Evolutionary conservation across 2,797 vertebrate species (phyloP).

Genomic region (Champsocephalus esox): DNA sequence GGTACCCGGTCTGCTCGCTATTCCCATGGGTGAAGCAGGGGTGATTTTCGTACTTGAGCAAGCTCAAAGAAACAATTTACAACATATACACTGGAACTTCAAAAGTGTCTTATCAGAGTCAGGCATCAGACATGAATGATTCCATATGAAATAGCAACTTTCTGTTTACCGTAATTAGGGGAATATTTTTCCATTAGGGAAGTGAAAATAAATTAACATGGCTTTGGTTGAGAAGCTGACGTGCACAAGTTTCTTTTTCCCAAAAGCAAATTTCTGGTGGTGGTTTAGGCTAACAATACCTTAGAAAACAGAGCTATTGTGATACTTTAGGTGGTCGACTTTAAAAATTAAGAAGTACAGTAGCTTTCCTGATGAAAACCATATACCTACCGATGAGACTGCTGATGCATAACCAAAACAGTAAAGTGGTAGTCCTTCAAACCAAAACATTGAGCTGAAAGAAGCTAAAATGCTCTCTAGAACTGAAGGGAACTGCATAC

Average conservation of each 20-base stretch:
- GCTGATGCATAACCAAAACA: not conserved
- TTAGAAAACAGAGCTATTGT: slow-evolving; percentile 11
- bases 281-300: slow-evolving; percentile 11
- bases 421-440: not conserved
- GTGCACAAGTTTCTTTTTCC: slow-evolving; percentile 46
- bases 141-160: slow-evolving; percentile 90
- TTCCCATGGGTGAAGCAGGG: slow-evolving; percentile 84
- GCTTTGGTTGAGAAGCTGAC: slow-evolving; percentile 76
- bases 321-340: not conserved
- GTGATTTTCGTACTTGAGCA: slow-evolving; percentile 86
- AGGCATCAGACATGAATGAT: slow-evolving; percentile 89
- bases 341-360: not conserved
- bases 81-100: slow-evolving; percentile 88
- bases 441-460: slow-evolving; percentile 20
- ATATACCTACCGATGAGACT: not conserved
- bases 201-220: slow-evolving; percentile 88
- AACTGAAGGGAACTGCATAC: not conserved
- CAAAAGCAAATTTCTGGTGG: slow-evolving; percentile 33
- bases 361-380: not conserved
- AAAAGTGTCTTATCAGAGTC: slow-evolving; percentile 88
- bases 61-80: slow-evolving; percentile 88
- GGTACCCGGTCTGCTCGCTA: slow-evolving; percentile 76
- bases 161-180: slow-evolving; percentile 89
- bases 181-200: slow-evolving; percentile 88
- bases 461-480: not conserved